A percentile compares a stretch with the other conserved stretches of the same genome.
These are phyloP conservation scores for Galerucella nymphaeae DNA, from an alignment of 2,888 invertebrate species.

Conservation along the genomic window DNA sequence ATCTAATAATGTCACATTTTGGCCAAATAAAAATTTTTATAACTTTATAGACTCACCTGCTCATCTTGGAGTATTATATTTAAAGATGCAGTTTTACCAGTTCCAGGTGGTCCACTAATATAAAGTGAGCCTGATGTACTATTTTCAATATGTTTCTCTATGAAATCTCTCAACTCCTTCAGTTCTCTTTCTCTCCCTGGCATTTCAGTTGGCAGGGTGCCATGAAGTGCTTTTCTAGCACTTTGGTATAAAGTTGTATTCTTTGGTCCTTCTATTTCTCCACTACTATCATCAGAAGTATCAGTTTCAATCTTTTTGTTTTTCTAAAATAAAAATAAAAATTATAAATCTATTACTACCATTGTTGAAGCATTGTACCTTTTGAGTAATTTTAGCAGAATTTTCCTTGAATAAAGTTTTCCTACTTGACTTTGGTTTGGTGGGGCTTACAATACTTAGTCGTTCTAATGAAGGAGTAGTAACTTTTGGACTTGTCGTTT, in stretches of 20 bases:
- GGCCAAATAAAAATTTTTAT: too few relatives aligned
- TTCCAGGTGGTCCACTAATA: conserved; percentile 96
- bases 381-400: background rate
- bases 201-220: conserved; percentile 61
- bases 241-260: conserved; percentile 53
- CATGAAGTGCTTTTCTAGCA: conserved; percentile 62
- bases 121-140: conserved; percentile 85
- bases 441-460: conserved; percentile 42
- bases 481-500: conserved; percentile 11
- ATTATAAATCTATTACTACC: too few relatives aligned
- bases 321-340: background rate
- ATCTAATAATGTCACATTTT: background rate
- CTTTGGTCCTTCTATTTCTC: conserved; percentile 12
- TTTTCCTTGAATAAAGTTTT: conserved; percentile 43
- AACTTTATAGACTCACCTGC: conserved; percentile 68
- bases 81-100: conserved; percentile 94
- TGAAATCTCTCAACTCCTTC: conserved; percentile 74
- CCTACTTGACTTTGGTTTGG: conserved; percentile 21
- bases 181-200: conserved; percentile 87
- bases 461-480: conserved; percentile 42
- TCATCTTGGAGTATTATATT: conserved; percentile 77
- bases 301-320: background rate
- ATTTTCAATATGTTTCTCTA: conserved; percentile 73
- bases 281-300: conserved; percentile 14
- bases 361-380: background rate